A percentile compares a stretch with the other conserved stretches of the same genome.
Conservation (phyloP, 1,140 invertebrate species). For the Hydropsyche tenuis region DNA sequence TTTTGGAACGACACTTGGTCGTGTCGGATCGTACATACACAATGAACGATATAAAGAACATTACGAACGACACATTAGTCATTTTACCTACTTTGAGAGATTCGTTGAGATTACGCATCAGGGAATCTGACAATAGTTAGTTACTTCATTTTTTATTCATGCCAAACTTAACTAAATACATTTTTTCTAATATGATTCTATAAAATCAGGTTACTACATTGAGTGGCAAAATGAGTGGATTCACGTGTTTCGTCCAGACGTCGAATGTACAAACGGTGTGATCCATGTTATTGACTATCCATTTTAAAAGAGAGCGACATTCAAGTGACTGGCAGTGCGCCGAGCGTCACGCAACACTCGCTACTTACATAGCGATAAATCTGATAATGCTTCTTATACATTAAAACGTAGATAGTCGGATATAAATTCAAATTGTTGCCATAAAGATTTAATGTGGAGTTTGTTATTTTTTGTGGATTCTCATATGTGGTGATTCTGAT, state of each 20-base stretch:
- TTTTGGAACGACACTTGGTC: conserved; percentile 82
- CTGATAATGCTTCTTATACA: conserved; percentile 36
- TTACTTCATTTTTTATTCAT: too few species aligned
- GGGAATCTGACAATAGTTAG: conserved; percentile 80
- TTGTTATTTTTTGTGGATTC: background rate
- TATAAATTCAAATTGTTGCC: conserved; percentile 17
- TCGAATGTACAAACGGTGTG: conserved; percentile 91
- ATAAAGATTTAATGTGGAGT: conserved; percentile 14
- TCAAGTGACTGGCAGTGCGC: conserved; percentile 67
- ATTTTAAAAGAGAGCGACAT: conserved; percentile 84
- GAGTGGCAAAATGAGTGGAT: conserved; percentile 84
- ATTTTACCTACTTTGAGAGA: conserved; percentile 74
- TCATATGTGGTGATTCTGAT: too few species aligned
- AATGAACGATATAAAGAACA: conserved; percentile 76
- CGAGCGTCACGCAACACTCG: conserved; percentile 50
- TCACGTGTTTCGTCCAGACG: conserved; percentile 84
- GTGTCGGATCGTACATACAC: conserved; percentile 74
- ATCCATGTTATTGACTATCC: conserved; percentile 91
- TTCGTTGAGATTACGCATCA: conserved; percentile 71
- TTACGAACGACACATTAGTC: conserved; percentile 68
- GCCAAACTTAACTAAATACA: too few species aligned
- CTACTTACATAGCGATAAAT: conserved; percentile 52
- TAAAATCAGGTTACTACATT: conserved; percentile 75
- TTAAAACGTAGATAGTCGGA: conserved; percentile 16
- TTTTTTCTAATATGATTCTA: background rate